Evolutionary conservation across 2,888 invertebrate genomes (phyloP), one percentile per base, ranked within the genome.

Genomic region (Tromatobia lineatoria): DNA sequence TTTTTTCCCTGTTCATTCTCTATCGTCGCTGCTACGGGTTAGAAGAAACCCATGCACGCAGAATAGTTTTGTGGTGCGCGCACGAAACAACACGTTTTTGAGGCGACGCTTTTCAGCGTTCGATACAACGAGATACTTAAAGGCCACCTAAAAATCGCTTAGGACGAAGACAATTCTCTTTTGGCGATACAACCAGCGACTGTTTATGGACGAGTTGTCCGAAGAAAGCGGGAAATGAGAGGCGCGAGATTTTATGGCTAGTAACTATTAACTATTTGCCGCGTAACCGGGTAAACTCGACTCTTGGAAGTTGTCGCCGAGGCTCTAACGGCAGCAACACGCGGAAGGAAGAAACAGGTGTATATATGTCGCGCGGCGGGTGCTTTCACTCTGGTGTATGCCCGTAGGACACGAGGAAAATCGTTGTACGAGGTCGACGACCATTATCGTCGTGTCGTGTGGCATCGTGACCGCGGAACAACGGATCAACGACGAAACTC

Each of bases 301-400:
- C 7, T 29, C 38, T 29, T 29, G n/a, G 25, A 25, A 0, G 25
- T 25, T 25, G 15, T 15, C 13, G 34, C 34, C n/a, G 18, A 4
- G 13, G 13, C 61, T 59, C 7, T 18, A 29, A 10, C 61, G 18
- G 4, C 3, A n/a, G 61, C 61, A 2, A 18, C 61, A 61, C 61
- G 18, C 61, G 61, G 61, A 61, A 61, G 61, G 38, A 29, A 50
- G 34, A 45, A 13, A 10, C 25, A 50, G 20, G 47, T 45, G 34
- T 18, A 20, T 57, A 25, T 57, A 57, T 80, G 74, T 76, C 57
- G 45, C 69, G 23, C 18, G 25, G 23, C 18, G 25, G 54, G 66
- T 47, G 75, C 80, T 83, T 80, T 83, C 81, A 69, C 84, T 81
- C 15, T 42, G 20, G 11, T 45, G 25, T n/a, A 61, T 74, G 52